These are phyloP conservation scores for Drosophila nigromelanica DNA, from an alignment of 1,140 invertebrate genomes.

Conservation along the genomic window DNA sequence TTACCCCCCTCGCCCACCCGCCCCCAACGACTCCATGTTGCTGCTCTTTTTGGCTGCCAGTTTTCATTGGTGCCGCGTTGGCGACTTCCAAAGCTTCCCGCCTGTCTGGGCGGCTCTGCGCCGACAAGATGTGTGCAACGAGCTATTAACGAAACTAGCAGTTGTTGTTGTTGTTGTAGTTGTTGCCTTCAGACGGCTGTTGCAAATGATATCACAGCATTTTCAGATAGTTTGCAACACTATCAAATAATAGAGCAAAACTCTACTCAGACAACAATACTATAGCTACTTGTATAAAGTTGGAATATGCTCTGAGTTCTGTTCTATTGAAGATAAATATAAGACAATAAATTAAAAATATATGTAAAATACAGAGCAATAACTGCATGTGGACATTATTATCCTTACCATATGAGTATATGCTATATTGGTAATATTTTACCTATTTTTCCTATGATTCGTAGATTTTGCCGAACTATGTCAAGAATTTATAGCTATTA, in stretches of 20 bases:
- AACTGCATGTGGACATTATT: too few relatives aligned
- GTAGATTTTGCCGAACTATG: too few relatives aligned
- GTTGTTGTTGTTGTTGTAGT: slow-evolving; percentile 15
- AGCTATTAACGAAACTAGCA: slow-evolving; percentile 59
- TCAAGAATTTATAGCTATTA: too few relatives aligned
- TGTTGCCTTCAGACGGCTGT: neutral
- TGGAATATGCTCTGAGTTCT: too few relatives aligned
- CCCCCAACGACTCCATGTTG: slow-evolving; percentile 24
- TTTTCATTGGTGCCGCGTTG: slow-evolving; percentile 21
- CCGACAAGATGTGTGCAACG: slow-evolving; percentile 45
- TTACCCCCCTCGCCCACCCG: slow-evolving; percentile 12
- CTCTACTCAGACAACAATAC: too few relatives aligned
- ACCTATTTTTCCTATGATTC: too few relatives aligned
- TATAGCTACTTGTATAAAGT: too few relatives aligned
- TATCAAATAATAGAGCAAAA: neutral
- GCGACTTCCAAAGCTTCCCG: slow-evolving; percentile 6
- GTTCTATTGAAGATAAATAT: too few relatives aligned
- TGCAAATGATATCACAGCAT: slow-evolving; percentile 8
- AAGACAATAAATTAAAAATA: too few relatives aligned
- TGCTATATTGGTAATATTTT: too few relatives aligned
- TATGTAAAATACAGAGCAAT: too few relatives aligned
- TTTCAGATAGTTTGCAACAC: slow-evolving; percentile 1
- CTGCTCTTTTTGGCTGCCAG: slow-evolving; percentile 33
- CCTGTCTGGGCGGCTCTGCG: slow-evolving; percentile 18
- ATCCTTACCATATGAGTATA: too few relatives aligned